Conservation (phyloP, 2,113 vertebrate species). For the Platichthys flesus region DNA sequence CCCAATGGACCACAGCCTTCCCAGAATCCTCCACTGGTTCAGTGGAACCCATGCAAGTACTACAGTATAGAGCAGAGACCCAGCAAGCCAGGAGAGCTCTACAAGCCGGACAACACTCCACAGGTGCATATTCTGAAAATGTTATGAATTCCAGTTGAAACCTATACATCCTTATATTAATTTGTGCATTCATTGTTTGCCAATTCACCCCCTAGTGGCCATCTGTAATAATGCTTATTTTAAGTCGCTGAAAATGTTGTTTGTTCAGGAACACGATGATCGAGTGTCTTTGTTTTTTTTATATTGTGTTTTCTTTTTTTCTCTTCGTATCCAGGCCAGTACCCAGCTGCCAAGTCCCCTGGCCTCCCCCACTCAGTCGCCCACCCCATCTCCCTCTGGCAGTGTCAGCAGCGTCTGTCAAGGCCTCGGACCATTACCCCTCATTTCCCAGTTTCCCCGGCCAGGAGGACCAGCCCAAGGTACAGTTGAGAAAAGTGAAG, state of each 20-base stretch:
- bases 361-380: slow-evolving; percentile 95
- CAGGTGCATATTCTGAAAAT: slow-evolving; percentile 81
- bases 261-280: background rate
- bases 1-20: slow-evolving; percentile 90
- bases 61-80: slow-evolving; percentile 95
- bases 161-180: background rate
- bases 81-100: slow-evolving; percentile 93
- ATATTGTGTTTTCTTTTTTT: background rate
- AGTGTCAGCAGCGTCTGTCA: slow-evolving; percentile 92
- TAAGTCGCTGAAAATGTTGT: background rate
- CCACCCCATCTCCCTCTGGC: slow-evolving; percentile 93
- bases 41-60: slow-evolving; percentile 99
- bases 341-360: slow-evolving; percentile 92
- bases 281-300: background rate
- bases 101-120: slow-evolving; percentile 88
- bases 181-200: background rate
- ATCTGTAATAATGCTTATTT: background rate
- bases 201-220: slow-evolving; percentile 3
- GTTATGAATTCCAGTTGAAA: background rate
- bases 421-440: slow-evolving; percentile 92
- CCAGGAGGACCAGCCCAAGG: slow-evolving; percentile 93
- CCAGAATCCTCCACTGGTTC: slow-evolving; percentile 92
- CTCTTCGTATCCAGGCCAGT: slow-evolving; percentile 81
- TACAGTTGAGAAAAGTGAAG: slow-evolving; percentile 58
- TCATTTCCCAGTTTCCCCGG: slow-evolving; percentile 93